Base-by-base conservation (phyloP, 64 coral and sea anemone genomes). In the Stichodactyla mertensii region DNA sequence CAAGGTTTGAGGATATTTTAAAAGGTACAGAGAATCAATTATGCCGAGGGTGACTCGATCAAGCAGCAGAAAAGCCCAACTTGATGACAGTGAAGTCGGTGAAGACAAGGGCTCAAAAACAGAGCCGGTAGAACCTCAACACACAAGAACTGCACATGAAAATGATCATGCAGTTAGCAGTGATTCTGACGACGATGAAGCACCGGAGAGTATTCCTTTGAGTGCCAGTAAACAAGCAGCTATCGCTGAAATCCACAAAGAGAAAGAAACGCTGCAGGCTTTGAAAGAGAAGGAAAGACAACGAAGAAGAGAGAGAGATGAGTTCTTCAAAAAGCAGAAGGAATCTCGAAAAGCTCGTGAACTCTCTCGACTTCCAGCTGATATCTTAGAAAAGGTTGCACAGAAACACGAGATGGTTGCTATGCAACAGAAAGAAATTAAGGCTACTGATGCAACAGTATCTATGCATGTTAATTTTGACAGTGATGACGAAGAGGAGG, bases 161-260 rank as follows among this genome's bases (percentile, higher is more conserved):
- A 64, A 71, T 12, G 71, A 88, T 27, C 51, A 83, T 5, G 20
- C 62, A 16, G 28, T 23, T 0, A 82, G 78, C 7, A 45, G 52
- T n/a, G 52, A 57, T 7, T 78, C 52, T 79, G 64, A 82, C 4
- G 87, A 85, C 2, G 84, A 89, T 78, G 95, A 92, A 92, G 84
- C 60, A 10, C 95, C 95, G 59, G 92, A 81, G 20, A 87, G 88
- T 31, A 45, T 98, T 55, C 94, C 95, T 24, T 94, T 89, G 87
- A 87, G 89, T 69, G 57, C 71, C 16, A 92, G 92, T 52, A 98
- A 89, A 88, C 92, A 91, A 51, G 86, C 20, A 61, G 80, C 84
- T n/a, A 77, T 94, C 9, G 87, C 52, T 16, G 79, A 94, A 67
- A 83, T 64, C 36, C 89, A 86, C 23, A 67, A 89, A 52, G 87